phyloP scores from a whole-genome alignment of 1,140 invertebrate species.

The Mercenaria mercenaria region DNA sequence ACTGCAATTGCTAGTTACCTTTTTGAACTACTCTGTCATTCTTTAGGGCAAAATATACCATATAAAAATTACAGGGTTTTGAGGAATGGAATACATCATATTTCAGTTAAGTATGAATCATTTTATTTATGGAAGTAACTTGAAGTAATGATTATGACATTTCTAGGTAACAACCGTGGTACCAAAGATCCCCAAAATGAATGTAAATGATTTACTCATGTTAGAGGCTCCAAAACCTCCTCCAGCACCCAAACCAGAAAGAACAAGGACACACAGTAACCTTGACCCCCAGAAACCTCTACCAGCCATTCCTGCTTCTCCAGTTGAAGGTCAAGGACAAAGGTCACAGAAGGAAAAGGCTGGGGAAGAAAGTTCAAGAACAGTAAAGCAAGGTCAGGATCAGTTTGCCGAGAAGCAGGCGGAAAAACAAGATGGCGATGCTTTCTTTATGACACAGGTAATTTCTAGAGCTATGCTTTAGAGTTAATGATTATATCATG shows the following conservation, averaged over 20 bases:
- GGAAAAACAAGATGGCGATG: slow-evolving; percentile 66
- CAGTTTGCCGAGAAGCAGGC: too few relatives aligned
- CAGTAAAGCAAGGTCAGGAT: slow-evolving; percentile 16
- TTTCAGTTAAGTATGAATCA: too few relatives aligned
- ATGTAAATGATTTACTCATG: slow-evolving; percentile 79
- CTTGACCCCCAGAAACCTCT: slow-evolving; percentile 56
- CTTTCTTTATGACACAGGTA: slow-evolving; percentile 85
- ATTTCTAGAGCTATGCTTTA: background rate
- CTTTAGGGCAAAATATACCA: too few relatives aligned
- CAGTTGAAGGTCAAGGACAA: slow-evolving; percentile 40
- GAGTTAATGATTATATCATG: background rate
- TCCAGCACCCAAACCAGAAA: slow-evolving; percentile 32
- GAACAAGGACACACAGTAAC: background rate
- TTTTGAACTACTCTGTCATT: too few relatives aligned
- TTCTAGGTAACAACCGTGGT: slow-evolving; percentile 78
- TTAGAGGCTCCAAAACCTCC: slow-evolving; percentile 73
- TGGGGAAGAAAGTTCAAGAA: slow-evolving; percentile 37
- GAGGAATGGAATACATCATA: too few relatives aligned
- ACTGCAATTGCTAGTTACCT: too few relatives aligned
- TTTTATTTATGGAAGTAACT: too few relatives aligned
- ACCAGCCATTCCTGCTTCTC: slow-evolving; percentile 61
- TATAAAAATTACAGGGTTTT: too few relatives aligned
- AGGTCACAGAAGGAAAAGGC: slow-evolving; percentile 2
- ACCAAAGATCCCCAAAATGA: slow-evolving; percentile 81
- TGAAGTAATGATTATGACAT: too few relatives aligned